Evolutionary conservation across 2,888 invertebrate genomes (phyloP).

Genomic region (Chrysolina haemoptera): DNA sequence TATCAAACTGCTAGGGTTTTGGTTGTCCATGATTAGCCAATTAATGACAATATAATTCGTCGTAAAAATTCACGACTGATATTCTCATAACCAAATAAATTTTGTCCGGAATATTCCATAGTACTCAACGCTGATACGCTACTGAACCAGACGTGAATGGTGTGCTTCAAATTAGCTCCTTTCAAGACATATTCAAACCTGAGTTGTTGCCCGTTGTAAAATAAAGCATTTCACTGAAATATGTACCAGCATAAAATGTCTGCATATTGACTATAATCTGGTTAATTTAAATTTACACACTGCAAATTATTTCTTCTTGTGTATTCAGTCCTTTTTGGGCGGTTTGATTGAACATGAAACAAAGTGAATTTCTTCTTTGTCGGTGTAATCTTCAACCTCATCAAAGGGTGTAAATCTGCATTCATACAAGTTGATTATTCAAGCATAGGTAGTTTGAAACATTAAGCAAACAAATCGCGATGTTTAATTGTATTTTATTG

Average conservation of each 20-base stretch:
- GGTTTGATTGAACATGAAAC: conserved; percentile 27
- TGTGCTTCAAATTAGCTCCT: not conserved
- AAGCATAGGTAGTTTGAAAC: not conserved
- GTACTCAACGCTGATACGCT: not conserved
- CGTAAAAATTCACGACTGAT: too few relatives aligned
- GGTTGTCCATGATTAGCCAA: too few relatives aligned
- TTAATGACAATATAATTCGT: too few relatives aligned
- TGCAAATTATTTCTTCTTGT: conserved; percentile 27
- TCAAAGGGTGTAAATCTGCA: conserved; percentile 8
- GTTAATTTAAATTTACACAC: conserved; percentile 29
- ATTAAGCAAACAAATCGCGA: not conserved
- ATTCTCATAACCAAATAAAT: too few relatives aligned
- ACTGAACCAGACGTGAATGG: not conserved
- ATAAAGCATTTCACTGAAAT: not conserved
- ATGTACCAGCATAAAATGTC: conserved; percentile 11
- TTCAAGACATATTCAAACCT: not conserved
- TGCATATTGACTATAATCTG: conserved; percentile 24
- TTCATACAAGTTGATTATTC: not conserved
- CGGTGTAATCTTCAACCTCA: conserved; percentile 17
- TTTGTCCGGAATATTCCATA: too few relatives aligned
- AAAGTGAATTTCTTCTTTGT: conserved; percentile 27
- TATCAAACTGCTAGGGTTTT: too few relatives aligned
- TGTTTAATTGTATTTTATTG: not conserved
- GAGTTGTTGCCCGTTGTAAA: not conserved
- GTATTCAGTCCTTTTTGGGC: conserved; percentile 27